These are phyloP conservation scores for Emydura subglobosa DNA, from an alignment of 2,113 vertebrate species.

Conservation along the genomic window DNA sequence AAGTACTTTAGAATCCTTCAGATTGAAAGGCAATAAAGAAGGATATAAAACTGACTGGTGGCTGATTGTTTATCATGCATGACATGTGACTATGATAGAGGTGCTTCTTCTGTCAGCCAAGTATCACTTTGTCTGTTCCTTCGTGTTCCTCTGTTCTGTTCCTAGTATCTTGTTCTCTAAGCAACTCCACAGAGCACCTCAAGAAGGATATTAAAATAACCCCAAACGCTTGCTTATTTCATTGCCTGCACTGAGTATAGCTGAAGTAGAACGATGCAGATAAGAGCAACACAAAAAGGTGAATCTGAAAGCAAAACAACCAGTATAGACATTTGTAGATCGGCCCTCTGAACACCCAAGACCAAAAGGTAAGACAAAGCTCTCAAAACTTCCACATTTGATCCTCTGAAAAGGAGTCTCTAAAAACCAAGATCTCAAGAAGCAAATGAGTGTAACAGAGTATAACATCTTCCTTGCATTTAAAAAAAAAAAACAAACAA, in stretches of 20 bases:
- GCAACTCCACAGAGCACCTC: neutral
- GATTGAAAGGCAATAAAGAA: neutral
- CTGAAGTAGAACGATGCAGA: neutral
- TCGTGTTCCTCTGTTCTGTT: neutral
- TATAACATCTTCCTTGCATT: neutral
- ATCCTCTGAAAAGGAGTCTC: neutral
- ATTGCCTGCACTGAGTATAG: neutral
- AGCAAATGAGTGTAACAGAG: neutral
- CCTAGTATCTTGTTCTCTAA: neutral
- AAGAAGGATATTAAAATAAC: neutral
- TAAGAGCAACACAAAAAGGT: neutral
- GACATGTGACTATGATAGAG: no score
- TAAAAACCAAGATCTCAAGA: neutral
- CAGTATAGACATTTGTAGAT: neutral
- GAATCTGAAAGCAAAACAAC: conserved; percentile 1
- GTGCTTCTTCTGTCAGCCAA: neutral
- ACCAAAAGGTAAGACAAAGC: neutral
- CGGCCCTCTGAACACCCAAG: neutral
- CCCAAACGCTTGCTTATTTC: neutral
- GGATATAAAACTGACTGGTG: no score
- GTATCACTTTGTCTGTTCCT: neutral
- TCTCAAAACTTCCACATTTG: neutral
- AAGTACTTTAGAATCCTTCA: neutral
- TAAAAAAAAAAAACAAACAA: no score
- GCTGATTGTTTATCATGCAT: neutral